These are phyloP conservation scores for Neolamprologus kungweensis DNA, from an alignment of 2,113 vertebrate genomes.

Conservation along the genomic window DNA sequence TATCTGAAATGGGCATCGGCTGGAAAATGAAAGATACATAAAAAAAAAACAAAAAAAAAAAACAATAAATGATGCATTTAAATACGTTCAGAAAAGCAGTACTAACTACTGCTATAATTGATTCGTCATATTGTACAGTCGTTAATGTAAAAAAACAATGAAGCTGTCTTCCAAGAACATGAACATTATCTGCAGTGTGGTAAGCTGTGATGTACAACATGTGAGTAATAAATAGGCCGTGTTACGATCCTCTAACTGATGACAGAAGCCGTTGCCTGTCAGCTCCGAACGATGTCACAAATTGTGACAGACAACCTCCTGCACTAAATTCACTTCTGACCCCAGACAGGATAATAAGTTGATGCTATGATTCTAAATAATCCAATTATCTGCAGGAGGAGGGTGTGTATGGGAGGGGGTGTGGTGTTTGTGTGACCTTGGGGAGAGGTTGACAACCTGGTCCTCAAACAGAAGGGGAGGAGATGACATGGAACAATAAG, in stretches of 20 bases:
- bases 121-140: not conserved
- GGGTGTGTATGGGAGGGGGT: not conserved
- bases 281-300: slow-evolving; percentile 9
- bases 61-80: not conserved
- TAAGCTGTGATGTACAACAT: not conserved
- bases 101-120: not conserved
- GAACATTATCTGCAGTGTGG: not conserved
- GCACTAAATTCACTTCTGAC: slow-evolving; percentile 48
- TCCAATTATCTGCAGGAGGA: slow-evolving; percentile 50
- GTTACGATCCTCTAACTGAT: not conserved
- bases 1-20: not conserved
- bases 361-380: slow-evolving; percentile 64
- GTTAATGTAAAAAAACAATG: not conserved
- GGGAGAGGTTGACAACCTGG: slow-evolving; percentile 65
- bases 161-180: not conserved
- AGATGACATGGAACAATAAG: slow-evolving; percentile 64
- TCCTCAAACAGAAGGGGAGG: slow-evolving; percentile 60
- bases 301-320: slow-evolving; percentile 32
- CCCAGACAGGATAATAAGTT: slow-evolving; percentile 39
- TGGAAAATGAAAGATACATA: not conserved
- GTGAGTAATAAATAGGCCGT: not conserved
- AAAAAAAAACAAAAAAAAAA: not conserved
- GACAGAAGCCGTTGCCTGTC: slow-evolving; percentile 34
- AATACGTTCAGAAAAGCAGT: not conserved
- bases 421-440: slow-evolving; percentile 55